phyloP scores from a whole-genome alignment of 2,113 vertebrate genomes.

The Benitochromis conjunctus region DNA sequence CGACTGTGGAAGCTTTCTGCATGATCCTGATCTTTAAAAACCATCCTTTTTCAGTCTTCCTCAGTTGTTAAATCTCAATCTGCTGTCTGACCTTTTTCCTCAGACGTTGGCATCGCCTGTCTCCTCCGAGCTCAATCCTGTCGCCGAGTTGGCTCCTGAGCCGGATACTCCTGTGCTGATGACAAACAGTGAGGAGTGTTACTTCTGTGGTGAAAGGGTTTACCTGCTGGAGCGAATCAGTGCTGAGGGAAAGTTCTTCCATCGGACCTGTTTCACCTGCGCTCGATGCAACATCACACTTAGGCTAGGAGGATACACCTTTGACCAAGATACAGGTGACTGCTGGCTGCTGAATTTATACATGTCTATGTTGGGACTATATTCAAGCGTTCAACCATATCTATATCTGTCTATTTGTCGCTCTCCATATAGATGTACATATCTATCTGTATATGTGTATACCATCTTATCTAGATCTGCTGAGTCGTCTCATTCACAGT shows the following conservation, averaged over 20 bases:
- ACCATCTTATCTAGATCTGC: fast-evolving
- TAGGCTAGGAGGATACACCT: conserved; percentile 82
- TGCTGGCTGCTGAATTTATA: neutral
- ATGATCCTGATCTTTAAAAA: neutral
- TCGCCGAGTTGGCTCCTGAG: neutral
- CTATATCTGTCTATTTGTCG: fast-evolving
- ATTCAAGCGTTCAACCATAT: neutral
- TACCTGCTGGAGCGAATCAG: conserved; percentile 89
- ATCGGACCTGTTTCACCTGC: conserved; percentile 89
- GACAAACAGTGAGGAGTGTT: conserved; percentile 78
- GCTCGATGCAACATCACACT: conserved; percentile 77
- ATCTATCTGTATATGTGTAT: neutral
- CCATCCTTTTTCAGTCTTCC: neutral
- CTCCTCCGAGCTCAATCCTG: conserved; percentile 10
- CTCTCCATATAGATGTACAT: neutral
- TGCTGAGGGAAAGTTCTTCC: conserved; percentile 87
- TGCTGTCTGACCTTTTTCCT: neutral
- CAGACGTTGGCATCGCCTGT: neutral
- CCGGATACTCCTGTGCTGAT: neutral
- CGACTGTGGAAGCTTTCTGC: neutral
- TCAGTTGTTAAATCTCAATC: neutral
- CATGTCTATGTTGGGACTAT: fast-evolving
- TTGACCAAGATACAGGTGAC: conserved; percentile 77
- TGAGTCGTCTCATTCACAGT: neutral
- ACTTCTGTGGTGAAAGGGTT: conserved; percentile 80